These are phyloP conservation scores for Scaptodrosophila lebanonensis DNA, from an alignment of 1,140 invertebrate genomes.

Conservation along the genomic window DNA sequence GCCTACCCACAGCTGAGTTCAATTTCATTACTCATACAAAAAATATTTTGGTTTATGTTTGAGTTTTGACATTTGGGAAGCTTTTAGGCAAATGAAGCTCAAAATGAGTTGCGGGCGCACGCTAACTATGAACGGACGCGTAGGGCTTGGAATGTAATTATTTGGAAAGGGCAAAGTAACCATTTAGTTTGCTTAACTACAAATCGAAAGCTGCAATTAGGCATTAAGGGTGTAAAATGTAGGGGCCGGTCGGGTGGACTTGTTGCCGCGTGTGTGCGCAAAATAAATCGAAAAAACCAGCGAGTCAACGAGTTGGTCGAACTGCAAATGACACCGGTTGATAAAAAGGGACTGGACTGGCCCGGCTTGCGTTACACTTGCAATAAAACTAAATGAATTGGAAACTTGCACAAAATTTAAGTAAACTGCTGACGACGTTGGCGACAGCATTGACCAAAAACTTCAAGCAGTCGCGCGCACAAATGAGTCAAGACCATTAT, in stretches of 20 bases:
- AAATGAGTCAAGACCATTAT: slow-evolving; percentile 19
- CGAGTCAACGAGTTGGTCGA: slow-evolving; percentile 60
- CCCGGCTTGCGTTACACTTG: slow-evolving; percentile 21
- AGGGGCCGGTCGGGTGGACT: slow-evolving; percentile 31
- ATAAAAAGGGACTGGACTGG: slow-evolving; percentile 5
- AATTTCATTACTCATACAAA: slow-evolving; percentile 51
- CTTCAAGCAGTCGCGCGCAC: too few relatives aligned
- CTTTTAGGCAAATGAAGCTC: slow-evolving; percentile 59
- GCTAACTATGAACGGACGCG: slow-evolving; percentile 2
- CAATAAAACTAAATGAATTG: slow-evolving; percentile 74
- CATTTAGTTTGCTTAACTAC: slow-evolving; percentile 24
- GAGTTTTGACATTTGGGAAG: slow-evolving; percentile 35
- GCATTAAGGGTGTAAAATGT: slow-evolving; percentile 30
- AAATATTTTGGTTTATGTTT: slow-evolving; percentile 12
- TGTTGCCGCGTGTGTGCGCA: slow-evolving; percentile 46
- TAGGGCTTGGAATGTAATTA: slow-evolving; percentile 41
- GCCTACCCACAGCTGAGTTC: slow-evolving; percentile 10
- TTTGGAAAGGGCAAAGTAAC: slow-evolving; percentile 30
- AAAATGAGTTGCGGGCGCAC: slow-evolving; percentile 7
- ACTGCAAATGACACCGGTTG: slow-evolving; percentile 61
- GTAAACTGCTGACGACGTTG: slow-evolving; percentile 48
- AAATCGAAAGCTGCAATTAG: slow-evolving; percentile 58
- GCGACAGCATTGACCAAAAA: slow-evolving; percentile 27
- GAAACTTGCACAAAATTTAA: slow-evolving; percentile 63
- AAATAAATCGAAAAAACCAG: slow-evolving; percentile 37